Conservation (phyloP, 2,113 vertebrate species). For the Catharus minimus region DNA sequence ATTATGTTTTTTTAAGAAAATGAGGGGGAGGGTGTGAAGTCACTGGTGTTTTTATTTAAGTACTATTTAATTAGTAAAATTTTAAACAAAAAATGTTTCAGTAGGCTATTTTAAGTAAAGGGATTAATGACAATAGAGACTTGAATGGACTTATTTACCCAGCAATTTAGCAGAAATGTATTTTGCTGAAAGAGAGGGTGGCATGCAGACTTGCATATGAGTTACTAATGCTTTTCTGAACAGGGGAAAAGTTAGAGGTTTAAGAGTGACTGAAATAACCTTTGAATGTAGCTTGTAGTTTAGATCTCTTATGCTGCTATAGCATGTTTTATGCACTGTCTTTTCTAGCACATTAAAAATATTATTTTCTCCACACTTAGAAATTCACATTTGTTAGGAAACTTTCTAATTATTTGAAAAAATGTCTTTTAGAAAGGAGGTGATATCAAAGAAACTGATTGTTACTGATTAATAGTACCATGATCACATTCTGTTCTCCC, state of each 20-base stretch:
- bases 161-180: not conserved
- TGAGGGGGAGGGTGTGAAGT: constrained; percentile 10
- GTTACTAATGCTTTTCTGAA: constrained; percentile 28
- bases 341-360: not conserved
- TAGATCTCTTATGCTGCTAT: constrained; percentile 3
- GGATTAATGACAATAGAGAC: not conserved
- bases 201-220: not conserved
- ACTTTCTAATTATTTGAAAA: not conserved
- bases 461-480: not conserved
- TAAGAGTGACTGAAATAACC: not conserved
- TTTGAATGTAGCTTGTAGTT: constrained; percentile 16
- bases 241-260: not conserved
- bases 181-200: not conserved
- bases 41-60: not conserved
- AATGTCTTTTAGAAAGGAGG: not conserved
- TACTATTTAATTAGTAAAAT: not conserved
- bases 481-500: accelerated
- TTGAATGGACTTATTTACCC: not conserved
- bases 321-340: constrained; percentile 46
- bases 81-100: not conserved
- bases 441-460: not conserved
- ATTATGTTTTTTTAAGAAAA: not conserved
- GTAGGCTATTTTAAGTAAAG: not conserved
- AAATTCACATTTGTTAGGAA: constrained; percentile 6
- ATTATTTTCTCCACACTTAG: not conserved